Evolutionary conservation across 2,797 vertebrate species (phyloP).

Genomic region (Oryzias sinensis): DNA sequence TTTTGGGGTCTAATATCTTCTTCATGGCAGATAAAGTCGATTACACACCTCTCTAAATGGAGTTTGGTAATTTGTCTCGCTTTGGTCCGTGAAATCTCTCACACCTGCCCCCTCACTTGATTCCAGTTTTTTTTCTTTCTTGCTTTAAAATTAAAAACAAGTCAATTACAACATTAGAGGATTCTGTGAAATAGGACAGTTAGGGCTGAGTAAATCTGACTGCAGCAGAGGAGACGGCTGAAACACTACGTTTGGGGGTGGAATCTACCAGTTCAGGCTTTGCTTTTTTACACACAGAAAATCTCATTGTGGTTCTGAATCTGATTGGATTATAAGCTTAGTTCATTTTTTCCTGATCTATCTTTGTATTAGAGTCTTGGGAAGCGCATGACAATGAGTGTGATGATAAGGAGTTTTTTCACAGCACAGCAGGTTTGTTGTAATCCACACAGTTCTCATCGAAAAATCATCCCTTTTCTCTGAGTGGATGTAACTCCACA

Average conservation of each 20-base stretch:
- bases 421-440: conserved; percentile 30
- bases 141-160: conserved; percentile 1
- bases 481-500: conserved; percentile 2
- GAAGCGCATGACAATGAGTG: conserved; percentile 28
- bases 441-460: conserved; percentile 40
- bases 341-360: conserved; percentile 34
- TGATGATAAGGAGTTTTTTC: conserved; percentile 21
- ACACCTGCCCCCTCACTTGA: conserved; percentile 13
- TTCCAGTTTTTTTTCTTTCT: conserved; percentile 10
- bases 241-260: background rate
- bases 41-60: conserved; percentile 59
- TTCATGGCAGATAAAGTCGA: conserved; percentile 59
- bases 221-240: background rate
- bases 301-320: conserved; percentile 57
- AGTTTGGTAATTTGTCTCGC: conserved; percentile 61
- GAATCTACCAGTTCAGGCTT: conserved; percentile 18
- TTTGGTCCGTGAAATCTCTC: conserved; percentile 49
- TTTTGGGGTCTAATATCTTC: conserved; percentile 53
- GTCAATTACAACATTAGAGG: background rate
- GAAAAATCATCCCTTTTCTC: conserved; percentile 30
- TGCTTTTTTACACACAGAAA: conserved; percentile 30
- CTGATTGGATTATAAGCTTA: conserved; percentile 67
- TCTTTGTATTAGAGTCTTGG: conserved; percentile 39
- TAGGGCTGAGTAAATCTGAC: conserved; percentile 2
- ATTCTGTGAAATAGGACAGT: background rate